Percentiles rank a stretch among this genome's conserved stretches.
Evolutionary conservation across 2,888 invertebrate species (phyloP).

Genomic region (Aelia acuminata): DNA sequence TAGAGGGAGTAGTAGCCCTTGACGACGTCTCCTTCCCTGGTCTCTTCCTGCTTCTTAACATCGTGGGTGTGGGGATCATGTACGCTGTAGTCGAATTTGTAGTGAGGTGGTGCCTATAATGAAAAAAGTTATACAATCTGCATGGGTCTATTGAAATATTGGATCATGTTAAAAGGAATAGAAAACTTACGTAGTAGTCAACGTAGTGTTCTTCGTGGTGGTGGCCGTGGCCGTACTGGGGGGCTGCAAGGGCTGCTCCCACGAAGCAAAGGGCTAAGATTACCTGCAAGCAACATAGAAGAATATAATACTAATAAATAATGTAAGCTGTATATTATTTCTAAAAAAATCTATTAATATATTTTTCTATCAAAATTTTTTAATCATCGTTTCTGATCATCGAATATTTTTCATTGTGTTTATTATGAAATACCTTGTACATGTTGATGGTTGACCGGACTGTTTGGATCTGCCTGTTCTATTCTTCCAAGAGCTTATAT

Average conservation of each 20-base stretch:
- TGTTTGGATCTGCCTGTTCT: background rate
- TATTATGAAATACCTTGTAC: background rate
- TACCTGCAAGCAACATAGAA: background rate
- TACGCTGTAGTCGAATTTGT: conserved; percentile 70
- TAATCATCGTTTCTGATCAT: no score
- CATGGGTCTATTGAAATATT: no score
- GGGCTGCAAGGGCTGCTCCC: background rate
- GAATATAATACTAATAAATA: background rate
- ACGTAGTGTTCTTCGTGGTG: conserved; percentile 60
- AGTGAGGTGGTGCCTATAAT: background rate
- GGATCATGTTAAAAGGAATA: background rate
- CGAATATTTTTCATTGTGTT: background rate
- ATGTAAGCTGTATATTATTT: no score
- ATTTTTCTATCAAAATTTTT: no score
- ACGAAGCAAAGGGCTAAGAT: conserved; percentile 37
- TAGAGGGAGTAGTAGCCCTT: conserved; percentile 70
- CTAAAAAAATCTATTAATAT: no score
- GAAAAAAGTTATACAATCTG: background rate
- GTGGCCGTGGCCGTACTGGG: background rate
- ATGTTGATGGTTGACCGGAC: background rate
- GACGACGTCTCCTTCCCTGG: conserved; percentile 70
- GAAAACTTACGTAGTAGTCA: conserved; percentile 1
- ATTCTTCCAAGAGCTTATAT: background rate
- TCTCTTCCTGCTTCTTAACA: conserved; percentile 70
- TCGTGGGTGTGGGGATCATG: conserved; percentile 71